Evolutionary conservation across 2,888 invertebrate genomes (phyloP), one percentile per base, ranked within the genome.

Genomic region (Atherix ibis): DNA sequence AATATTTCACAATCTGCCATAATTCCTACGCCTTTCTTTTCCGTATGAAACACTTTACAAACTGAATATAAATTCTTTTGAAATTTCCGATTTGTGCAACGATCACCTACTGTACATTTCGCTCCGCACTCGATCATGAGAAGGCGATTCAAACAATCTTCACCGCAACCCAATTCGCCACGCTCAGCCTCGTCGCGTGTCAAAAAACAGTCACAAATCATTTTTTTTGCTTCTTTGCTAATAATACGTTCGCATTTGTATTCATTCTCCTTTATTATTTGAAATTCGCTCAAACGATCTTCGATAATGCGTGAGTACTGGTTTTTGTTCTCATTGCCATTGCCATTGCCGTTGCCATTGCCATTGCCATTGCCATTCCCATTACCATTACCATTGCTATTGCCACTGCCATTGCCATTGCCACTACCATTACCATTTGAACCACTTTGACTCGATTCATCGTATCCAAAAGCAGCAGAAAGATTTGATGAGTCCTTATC

Each of bases 51-150:
- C n/a, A 84, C 83, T 51, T 82, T 82, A 31, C 91, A 76, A 15
- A 76, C 70, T 1, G 84, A 80, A 65, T 88, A 87, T 43, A 85
- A 73, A 43, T 70, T 73, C 58, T 78, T 82, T 57, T 94, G 91
- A 61, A 98, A 97, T 42, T 85, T 72, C 63, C 84, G 87, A 56
- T 98, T 98, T 2, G 89, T 85, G 66, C 97, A 98, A 38, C 81
- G 71, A 34, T 85, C 82, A 4, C 79, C 83, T 25, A 92, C 80
- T 33, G 81, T 77, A 64, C 97, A 98, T 48, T 87, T 69, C 4
- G 78, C 71, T 10, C 94, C 91, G 68, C 95, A 97, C 71, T 97
- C 97, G 54, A 97, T 94, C 82, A 94, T 87, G n/a, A 97, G 73
- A 54, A 95, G 70, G 52, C 94, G 75, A 66, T 97, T 97, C 22